A percentile compares a stretch with the other conserved stretches of the same genome.
Conservation (phyloP, 2,888 invertebrate species). For the Heliconius erato region DNA sequence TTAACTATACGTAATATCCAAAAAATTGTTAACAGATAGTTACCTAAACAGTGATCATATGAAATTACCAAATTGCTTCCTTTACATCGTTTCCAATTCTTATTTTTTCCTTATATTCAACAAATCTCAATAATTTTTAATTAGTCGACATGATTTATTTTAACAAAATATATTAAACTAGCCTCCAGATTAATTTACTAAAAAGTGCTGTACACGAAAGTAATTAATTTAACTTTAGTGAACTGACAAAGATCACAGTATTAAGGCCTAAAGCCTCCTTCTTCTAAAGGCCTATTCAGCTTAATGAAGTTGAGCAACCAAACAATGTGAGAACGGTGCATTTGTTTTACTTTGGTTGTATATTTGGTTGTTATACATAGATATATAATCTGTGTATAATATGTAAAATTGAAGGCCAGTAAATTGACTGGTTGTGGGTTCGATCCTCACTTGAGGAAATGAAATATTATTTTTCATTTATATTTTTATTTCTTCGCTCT, state of each 20-base stretch:
- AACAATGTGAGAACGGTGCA: conserved; percentile 24
- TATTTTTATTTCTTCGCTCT: no score
- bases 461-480: no score
- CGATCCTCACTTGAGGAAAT: no score
- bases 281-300: conserved; percentile 6
- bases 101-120: neutral
- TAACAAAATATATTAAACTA: neutral
- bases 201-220: neutral
- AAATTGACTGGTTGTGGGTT: no score
- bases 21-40: no score
- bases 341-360: neutral
- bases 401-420: no score
- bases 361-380: no score
- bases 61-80: neutral
- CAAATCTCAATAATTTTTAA: neutral
- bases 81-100: neutral
- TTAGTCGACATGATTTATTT: neutral
- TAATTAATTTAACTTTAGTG: neutral
- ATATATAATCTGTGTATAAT: no score
- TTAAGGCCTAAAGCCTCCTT: conserved; percentile 19
- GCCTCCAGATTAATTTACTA: neutral
- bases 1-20: no score
- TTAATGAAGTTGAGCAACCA: conserved; percentile 26
- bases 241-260: conserved; percentile 7
- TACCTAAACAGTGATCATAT: no score